These are phyloP conservation scores for Piprites chloris DNA, from an alignment of 2,113 vertebrate species.

Conservation along the genomic window DNA sequence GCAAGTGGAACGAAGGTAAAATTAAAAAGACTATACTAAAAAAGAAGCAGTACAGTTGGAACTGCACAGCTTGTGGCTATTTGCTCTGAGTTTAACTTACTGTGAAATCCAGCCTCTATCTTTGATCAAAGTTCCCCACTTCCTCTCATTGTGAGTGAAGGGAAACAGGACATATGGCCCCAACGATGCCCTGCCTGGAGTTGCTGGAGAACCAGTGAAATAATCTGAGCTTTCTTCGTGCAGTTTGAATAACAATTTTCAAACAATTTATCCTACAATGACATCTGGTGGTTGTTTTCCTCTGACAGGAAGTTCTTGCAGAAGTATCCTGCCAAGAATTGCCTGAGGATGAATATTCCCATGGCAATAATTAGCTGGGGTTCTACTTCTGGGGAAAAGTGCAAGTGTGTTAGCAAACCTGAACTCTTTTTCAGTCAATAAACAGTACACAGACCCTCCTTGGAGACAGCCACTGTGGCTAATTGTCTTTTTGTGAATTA, in stretches of 20 bases:
- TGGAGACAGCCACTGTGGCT: neutral
- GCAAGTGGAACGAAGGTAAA: neutral
- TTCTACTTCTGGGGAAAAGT: neutral
- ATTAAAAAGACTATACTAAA: neutral
- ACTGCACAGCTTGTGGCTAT: neutral
- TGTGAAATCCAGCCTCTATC: neutral
- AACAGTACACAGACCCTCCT: neutral
- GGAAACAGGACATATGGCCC: neutral
- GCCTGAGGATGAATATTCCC: neutral
- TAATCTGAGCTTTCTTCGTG: neutral
- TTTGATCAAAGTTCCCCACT: neutral
- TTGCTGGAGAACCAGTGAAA: neutral
- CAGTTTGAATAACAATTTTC: neutral
- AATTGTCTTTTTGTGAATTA: neutral
- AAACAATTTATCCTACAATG: constrained; percentile 46
- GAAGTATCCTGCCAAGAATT: neutral
- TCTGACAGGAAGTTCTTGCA: neutral
- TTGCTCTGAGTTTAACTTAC: neutral
- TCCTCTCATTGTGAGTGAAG: neutral
- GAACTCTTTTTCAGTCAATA: neutral
- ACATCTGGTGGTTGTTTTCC: constrained; percentile 69
- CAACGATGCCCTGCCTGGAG: neutral
- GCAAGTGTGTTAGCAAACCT: neutral
- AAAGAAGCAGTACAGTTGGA: neutral
- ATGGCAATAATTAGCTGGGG: neutral